Base-by-base conservation (phyloP, 1,140 invertebrate genomes). In the Temnothorax longispinosus region DNA sequence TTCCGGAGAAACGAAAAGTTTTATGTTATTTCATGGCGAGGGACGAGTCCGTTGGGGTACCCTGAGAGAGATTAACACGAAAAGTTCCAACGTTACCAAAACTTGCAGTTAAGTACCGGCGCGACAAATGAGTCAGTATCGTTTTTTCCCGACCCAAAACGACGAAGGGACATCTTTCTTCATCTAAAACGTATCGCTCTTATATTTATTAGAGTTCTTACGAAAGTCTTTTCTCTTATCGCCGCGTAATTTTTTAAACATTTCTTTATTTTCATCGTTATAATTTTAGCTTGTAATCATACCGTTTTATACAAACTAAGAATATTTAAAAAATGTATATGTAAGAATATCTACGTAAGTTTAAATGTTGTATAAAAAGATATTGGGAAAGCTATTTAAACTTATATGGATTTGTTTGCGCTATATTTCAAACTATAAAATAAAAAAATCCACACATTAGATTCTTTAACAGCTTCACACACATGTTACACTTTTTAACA, bases 31-130 rank as follows among this genome's bases (percentile, higher is more conserved):
- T 81, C 78, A 74, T 84, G 65, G 58, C 56, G 65, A 60, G 82
- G 85, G 87, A 84, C 87, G 87, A 92, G 82, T 52, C 75, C 76
- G 87, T 82, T 75, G 78, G 86, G 88, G 86, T 75, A 85, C 54
- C 92, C 64, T 78, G 92, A 89, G 90, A 91, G 87, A 89, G 91
- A 92, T 93, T 93, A 93, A 93, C 92, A 92, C 89, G 92, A 93
- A 94, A 94, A 93, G 89, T 94, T 93, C 82, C 64, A 60, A 81
- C 90, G 86, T 93, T 92, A 86, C 88, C 74, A 72, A 89, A 93
- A 75, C 93, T 91, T 84, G 81, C 90, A 41, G 88, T 90, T 90
- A 91, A 90, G 82, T 90, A 89, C 90, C 86, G 80, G 87, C 88
- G 89, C 69, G 88, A 89, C 88, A 91, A 91, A 91, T 84, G 89